Base-by-base conservation (phyloP, 2,113 vertebrate genomes). In the Cygnus atratus region DNA sequence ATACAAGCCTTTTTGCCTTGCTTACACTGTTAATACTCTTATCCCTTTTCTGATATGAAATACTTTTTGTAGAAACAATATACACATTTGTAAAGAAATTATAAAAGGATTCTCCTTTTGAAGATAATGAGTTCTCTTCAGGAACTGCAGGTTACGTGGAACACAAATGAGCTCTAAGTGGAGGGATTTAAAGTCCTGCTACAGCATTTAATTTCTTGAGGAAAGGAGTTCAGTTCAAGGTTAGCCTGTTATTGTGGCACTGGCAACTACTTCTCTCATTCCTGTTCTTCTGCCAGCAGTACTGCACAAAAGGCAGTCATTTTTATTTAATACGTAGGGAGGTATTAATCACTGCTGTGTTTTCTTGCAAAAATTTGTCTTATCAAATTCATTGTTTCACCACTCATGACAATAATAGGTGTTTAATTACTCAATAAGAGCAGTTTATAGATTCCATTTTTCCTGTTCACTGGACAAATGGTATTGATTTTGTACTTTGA, bases 371-470 rank as follows among this genome's bases (percentile, higher is more conserved):
- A 99, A 98, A 98, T 98, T 99, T 98, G 97, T 98, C 97, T 98
- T 98, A 98, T 99, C 98, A 98, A 98, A 99, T 99, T 99, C 99
- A 99, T 99, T 99, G 98, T 99, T 99, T 98, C 98, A 98, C 98
- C 98, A 98, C 98, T 97, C 97, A 98, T 98, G 98, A 98, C 99
- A 99, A 99, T 99, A 99, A 99, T 99, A 99, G 99, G 98, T 99
- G 99, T 99, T 99, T 99, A 99, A 99, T 99, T 99, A 99, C 99
- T 99, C 99, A 99, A 99, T 99, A 99, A 99, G 99, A 99, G 98
- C 97, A 97, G 97, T 99, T 99, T 99, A 99, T 99, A 98, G 99
- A 99, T 99, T 99, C 98, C 97, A 98, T 97, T 99, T 98, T 99
- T 98, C 98, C 98, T 98, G 98, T 98, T 98, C 98, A 98, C 98